Percentiles rank a stretch among this genome's conserved stretches.
Conservation (phyloP, 1,140 invertebrate species). For the Drosophila kurseongensis region DNA sequence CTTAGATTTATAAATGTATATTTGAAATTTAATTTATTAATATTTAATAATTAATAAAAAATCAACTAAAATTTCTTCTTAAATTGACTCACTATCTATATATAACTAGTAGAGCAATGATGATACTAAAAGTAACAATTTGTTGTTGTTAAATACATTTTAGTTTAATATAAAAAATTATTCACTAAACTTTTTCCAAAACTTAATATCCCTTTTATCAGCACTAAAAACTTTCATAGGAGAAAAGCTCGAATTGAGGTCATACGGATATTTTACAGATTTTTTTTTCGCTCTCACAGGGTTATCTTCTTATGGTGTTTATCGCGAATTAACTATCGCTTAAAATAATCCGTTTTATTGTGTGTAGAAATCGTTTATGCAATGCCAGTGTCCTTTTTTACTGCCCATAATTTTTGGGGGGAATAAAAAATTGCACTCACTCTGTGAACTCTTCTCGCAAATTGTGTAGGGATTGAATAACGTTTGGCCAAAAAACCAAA, state of each 20-base stretch:
- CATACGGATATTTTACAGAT: conserved; percentile 7
- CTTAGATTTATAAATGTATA: no score
- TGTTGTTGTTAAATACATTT: no score
- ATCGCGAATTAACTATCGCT: conserved; percentile 29
- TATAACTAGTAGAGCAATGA: no score
- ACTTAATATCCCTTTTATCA: background rate
- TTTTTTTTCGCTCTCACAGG: background rate
- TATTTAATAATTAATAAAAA: no score
- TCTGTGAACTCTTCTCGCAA: conserved; percentile 7
- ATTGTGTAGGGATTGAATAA: conserved; percentile 10
- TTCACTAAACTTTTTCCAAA: background rate
- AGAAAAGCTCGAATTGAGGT: background rate
- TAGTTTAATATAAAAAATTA: background rate
- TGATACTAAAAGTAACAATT: no score
- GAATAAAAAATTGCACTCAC: conserved; percentile 36
- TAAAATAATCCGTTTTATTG: conserved; percentile 23
- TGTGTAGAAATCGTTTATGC: conserved; percentile 23
- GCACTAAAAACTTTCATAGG: background rate
- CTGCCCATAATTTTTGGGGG: conserved; percentile 9
- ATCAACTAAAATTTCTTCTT: no score
- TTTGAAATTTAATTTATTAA: no score
- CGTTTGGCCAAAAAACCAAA: conserved; percentile 13
- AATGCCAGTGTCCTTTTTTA: conserved; percentile 18
- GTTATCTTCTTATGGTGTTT: conserved; percentile 14
- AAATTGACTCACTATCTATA: no score